Conservation (phyloP, 64 coral and sea anemone genomes). For the Acropora tenuis region DNA sequence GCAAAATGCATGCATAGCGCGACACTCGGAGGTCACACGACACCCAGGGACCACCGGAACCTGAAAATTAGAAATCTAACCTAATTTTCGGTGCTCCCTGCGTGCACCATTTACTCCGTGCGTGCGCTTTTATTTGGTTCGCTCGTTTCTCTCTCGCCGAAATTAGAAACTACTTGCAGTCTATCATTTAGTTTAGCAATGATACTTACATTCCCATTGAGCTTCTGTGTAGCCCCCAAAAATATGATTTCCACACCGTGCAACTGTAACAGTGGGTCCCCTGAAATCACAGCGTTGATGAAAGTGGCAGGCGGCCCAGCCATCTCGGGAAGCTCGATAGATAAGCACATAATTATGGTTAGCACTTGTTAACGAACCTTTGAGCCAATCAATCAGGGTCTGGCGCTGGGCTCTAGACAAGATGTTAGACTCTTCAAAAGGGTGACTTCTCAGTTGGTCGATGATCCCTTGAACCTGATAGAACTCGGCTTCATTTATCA, state of each 20-base stretch:
- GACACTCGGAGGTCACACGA: too few species aligned
- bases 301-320: conserved; percentile 7
- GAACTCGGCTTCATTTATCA: conserved; percentile 23
- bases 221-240: conserved; percentile 63
- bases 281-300: conserved; percentile 40
- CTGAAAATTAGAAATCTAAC: too few species aligned
- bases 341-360: background rate
- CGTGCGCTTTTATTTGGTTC: too few species aligned
- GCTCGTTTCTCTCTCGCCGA: too few species aligned
- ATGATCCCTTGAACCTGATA: conserved; percentile 41
- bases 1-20: too few species aligned
- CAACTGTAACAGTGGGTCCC: conserved; percentile 58
- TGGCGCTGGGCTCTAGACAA: background rate
- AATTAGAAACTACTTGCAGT: too few species aligned
- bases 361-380: background rate
- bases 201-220: conserved; percentile 2
- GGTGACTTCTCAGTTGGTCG: background rate
- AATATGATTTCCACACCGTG: conserved; percentile 58
- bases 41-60: too few species aligned
- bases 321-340: background rate
- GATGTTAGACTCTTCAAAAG: background rate
- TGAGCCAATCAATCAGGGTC: background rate
- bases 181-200: too few species aligned
- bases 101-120: too few species aligned
- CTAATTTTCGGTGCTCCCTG: too few species aligned